These are phyloP conservation scores for Siniperca scherzeri DNA, from an alignment of 2,797 vertebrate species.

Conservation along the genomic window DNA sequence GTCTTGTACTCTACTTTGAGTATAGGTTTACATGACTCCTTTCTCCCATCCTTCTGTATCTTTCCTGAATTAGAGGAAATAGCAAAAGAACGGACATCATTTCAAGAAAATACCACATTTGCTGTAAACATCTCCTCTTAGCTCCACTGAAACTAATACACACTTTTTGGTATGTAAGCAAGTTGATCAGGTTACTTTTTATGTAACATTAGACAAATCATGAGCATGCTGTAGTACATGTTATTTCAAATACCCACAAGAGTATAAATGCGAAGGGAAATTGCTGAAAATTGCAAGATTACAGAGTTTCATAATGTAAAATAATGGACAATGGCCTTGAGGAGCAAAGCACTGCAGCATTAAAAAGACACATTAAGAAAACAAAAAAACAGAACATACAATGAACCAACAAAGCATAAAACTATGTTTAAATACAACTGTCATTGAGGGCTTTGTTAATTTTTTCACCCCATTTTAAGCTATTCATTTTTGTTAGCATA, in stretches of 20 bases:
- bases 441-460: neutral
- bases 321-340: too few relatives aligned
- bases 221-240: neutral
- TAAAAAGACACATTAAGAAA: too few relatives aligned
- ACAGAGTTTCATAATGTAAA: too few relatives aligned
- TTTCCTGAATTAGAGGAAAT: constrained; percentile 86
- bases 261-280: too few relatives aligned
- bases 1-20: constrained; percentile 99
- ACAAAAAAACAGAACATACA: too few relatives aligned
- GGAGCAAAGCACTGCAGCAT: too few relatives aligned
- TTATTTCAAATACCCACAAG: neutral
- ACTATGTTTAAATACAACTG: too few relatives aligned
- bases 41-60: constrained; percentile 95
- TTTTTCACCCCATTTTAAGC: neutral
- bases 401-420: too few relatives aligned
- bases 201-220: neutral
- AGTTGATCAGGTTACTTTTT: neutral
- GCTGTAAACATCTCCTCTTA: neutral
- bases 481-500: neutral
- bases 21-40: constrained; percentile 98
- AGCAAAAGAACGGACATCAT: neutral
- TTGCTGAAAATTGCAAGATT: too few relatives aligned
- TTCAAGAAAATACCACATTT: neutral
- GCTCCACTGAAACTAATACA: neutral
- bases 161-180: neutral